Base-by-base conservation (phyloP, 2,888 invertebrate species). In the Stenodera caucasica region DNA sequence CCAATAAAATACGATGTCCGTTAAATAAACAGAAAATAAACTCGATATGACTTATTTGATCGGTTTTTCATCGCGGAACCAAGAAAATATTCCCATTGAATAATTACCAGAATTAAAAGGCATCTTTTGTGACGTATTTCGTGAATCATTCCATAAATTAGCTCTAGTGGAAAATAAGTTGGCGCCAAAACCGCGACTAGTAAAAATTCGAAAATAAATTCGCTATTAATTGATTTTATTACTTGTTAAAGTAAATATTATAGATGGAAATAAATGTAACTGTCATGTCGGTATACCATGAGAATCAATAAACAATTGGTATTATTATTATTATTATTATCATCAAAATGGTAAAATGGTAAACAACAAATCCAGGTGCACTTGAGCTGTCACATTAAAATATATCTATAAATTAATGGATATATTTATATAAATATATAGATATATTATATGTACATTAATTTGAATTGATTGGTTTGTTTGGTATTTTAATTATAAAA, bases 381-480 rank as follows among this genome's bases (percentile, higher is more conserved):
- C 70, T 70, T 72, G 70, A 72, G 65, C 70, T 70, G 73, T 72
- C 73, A 67, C 60, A 70, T 66, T 66, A 70, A 70, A 67, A 68
- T 66, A 64, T 63, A 45, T 64, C 9, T 11, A 45, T n/a, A 45
- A n/a, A 45, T 23, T 45, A 45, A 45, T 23, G 26, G 5, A 26
- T 26, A 26, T 26, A 26, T 26, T 26, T 26, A 26, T 26, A 26
- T 26, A 26, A 26, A 2, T 26, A 26, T 26, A 26, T 26, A 26
- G 26, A 26, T 26, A 26, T 26, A 26, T 26, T 26, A 26, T 26
- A 45, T 45, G 23, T 45, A 45, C n/a, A 45, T 71, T 70, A 72
- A 72, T 70, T 70, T 67, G 67, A 67, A 70, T 67, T 67, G 70
- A 74, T 75, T 72, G 73, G 73, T 70, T 70, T 66, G 67, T 69